Conservation (phyloP, 2,113 vertebrate genomes). For the Atherinomorus stipes region DNA sequence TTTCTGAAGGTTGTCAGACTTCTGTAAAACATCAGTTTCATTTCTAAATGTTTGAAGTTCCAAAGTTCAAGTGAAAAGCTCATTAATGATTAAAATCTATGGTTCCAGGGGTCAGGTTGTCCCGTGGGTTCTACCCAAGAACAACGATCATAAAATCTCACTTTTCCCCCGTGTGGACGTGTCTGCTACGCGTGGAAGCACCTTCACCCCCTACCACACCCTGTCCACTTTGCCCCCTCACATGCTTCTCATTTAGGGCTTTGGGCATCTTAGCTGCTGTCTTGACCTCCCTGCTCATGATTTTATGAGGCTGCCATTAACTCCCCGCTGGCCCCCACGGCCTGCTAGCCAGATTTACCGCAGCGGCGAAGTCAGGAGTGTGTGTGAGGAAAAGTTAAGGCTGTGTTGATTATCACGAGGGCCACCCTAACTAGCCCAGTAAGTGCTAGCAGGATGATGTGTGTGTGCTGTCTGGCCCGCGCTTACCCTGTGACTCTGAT, state of each 20-base stretch:
- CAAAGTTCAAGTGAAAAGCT: no score
- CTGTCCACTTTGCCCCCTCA: constrained; percentile 53
- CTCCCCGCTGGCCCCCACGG: constrained; percentile 70
- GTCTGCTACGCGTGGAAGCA: constrained; percentile 31
- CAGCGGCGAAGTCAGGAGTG: constrained; percentile 53
- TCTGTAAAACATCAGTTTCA: no score
- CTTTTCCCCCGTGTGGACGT: constrained; percentile 27
- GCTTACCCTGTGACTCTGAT: constrained; percentile 68
- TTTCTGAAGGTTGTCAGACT: no score
- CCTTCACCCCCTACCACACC: constrained; percentile 38
- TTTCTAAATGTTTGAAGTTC: no score
- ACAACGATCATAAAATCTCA: constrained; percentile 25
- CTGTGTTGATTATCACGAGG: constrained; percentile 58
- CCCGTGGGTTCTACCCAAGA: constrained; percentile 19
- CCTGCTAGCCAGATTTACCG: constrained; percentile 77
- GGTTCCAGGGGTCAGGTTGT: no score
- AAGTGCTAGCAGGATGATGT: constrained; percentile 45
- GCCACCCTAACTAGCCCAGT: constrained; percentile 49
- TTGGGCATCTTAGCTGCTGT: constrained; percentile 72
- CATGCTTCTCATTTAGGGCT: constrained; percentile 81
- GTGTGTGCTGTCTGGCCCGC: constrained; percentile 42
- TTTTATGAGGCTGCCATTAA: constrained; percentile 83
- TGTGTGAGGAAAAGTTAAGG: constrained; percentile 38
- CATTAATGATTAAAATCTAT: no score
- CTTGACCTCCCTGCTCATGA: constrained; percentile 79